phyloP scores from a whole-genome alignment of 2,113 vertebrate species.

The Delphinus delphis region DNA sequence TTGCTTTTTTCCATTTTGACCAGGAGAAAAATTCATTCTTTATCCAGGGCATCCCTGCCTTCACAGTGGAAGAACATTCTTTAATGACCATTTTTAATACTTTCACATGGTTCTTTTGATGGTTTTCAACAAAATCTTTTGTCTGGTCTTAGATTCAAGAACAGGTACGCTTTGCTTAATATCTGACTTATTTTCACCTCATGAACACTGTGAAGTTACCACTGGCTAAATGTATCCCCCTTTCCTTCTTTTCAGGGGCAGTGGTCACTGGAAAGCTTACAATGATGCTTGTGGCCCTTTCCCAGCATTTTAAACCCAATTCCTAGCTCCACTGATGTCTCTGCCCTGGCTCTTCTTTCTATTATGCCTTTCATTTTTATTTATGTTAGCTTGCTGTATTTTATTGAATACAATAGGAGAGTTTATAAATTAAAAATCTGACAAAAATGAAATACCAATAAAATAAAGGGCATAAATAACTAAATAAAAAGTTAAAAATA shows the following conservation, averaged over 20 bases:
- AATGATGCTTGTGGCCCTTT: neutral
- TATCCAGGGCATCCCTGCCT: neutral
- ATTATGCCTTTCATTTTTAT: neutral
- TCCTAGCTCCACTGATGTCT: neutral
- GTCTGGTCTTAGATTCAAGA: neutral
- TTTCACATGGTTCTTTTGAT: neutral
- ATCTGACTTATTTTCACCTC: conserved; percentile 6
- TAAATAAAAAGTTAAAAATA: neutral
- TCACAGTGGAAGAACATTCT: neutral
- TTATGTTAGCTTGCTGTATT: neutral
- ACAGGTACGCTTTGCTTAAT: neutral
- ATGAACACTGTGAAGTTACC: neutral
- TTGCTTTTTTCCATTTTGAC: neutral
- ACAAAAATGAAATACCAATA: conserved; percentile 8
- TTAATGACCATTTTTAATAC: neutral
- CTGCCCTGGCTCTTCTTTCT: neutral
- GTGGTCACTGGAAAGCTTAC: neutral
- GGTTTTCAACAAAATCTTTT: neutral
- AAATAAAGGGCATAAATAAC: neutral
- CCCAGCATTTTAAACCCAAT: neutral
- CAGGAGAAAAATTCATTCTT: neutral
- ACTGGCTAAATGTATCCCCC: neutral
- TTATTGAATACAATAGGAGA: neutral
- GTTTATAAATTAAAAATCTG: neutral
- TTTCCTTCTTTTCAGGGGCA: neutral